A percentile compares a stretch with the other conserved stretches of the same genome.
Evolutionary conservation across 2,888 invertebrate genomes (phyloP).

Genomic region (Agelastica alni): DNA sequence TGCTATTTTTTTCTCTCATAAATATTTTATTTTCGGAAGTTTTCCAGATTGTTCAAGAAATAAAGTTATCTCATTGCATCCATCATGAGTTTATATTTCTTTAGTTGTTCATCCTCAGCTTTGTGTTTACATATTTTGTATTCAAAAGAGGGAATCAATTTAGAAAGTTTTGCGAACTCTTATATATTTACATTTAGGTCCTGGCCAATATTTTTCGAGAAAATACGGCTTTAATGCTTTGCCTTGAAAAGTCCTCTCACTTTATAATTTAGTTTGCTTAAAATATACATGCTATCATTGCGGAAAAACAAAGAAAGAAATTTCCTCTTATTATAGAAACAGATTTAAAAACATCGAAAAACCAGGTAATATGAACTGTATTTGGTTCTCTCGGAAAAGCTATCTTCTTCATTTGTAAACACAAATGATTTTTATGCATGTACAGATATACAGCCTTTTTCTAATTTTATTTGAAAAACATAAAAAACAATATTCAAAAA

Average conservation of each 20-base stretch:
- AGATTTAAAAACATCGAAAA: background rate
- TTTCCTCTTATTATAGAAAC: constrained; percentile 6
- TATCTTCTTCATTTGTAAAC: no score
- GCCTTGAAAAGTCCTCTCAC: constrained; percentile 5
- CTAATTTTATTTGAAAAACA: no score
- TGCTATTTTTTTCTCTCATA: no score
- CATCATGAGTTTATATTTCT: constrained; percentile 16
- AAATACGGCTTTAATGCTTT: constrained; percentile 16
- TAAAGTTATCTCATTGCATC: constrained; percentile 3
- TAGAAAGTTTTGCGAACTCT: constrained; percentile 15
- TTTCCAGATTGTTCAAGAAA: background rate
- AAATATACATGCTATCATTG: constrained; percentile 3
- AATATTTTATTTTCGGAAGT: no score
- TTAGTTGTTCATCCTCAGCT: constrained; percentile 13
- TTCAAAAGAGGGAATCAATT: constrained; percentile 22
- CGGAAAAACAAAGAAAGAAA: constrained; percentile 11
- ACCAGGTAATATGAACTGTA: no score
- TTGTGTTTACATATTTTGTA: constrained; percentile 22
- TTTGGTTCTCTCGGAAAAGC: no score
- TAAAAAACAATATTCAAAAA: no score
- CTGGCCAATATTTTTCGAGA: constrained; percentile 18
- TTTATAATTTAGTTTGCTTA: constrained; percentile 16
- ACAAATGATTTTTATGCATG: no score
- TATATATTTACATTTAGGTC: constrained; percentile 21
- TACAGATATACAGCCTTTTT: no score